phyloP scores from a whole-genome alignment of 2,113 vertebrate species.

The Bufo bufo region DNA sequence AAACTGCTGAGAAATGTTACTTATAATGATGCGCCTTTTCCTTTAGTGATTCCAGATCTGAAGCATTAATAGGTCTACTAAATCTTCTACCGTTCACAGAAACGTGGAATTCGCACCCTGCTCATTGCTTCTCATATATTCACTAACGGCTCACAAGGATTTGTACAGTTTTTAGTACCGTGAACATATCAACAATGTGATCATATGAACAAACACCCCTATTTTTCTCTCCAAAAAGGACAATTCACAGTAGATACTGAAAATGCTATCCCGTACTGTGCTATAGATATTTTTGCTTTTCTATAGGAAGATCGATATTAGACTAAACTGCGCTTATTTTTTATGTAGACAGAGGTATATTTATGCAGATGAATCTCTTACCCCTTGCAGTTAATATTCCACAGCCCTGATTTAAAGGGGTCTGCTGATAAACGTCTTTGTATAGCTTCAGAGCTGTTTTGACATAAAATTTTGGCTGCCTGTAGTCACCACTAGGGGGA shows the following conservation, averaged over 20 bases:
- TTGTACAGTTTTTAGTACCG: background rate
- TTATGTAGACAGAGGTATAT: background rate
- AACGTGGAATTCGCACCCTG: background rate
- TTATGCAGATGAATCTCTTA: background rate
- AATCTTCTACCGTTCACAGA: background rate
- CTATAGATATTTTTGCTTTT: background rate
- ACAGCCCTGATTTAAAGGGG: no score
- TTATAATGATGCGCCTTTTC: no score
- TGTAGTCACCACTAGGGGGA: no score
- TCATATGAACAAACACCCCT: background rate
- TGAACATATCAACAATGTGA: background rate
- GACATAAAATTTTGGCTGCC: no score
- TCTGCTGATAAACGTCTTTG: no score
- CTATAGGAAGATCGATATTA: background rate
- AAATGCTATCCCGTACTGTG: background rate
- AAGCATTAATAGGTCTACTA: background rate
- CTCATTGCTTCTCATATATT: no score
- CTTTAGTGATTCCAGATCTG: background rate
- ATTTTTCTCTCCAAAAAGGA: background rate
- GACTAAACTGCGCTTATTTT: slow-evolving; percentile 18
- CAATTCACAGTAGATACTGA: background rate
- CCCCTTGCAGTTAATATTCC: background rate
- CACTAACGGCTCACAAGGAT: background rate
- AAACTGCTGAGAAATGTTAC: no score
- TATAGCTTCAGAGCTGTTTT: no score